These are phyloP conservation scores for Drosophila limbata DNA, from an alignment of 2,888 invertebrate genomes.

Conservation along the genomic window DNA sequence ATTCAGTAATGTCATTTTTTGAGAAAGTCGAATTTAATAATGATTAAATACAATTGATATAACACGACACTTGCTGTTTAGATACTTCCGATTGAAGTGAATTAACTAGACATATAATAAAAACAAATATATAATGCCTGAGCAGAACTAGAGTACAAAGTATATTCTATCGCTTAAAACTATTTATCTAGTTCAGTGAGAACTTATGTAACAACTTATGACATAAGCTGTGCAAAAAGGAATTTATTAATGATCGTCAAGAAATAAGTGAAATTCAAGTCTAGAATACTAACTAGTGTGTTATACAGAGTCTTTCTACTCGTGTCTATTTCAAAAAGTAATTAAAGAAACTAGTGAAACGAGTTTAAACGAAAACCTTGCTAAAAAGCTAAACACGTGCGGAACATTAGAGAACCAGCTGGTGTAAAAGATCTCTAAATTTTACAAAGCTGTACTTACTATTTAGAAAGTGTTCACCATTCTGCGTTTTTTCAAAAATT, in stretches of 20 bases:
- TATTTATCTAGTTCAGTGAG: neutral
- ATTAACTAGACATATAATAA: too few species aligned
- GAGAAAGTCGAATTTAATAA: too few species aligned
- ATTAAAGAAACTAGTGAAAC: constrained; percentile 49
- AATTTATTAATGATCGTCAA: neutral
- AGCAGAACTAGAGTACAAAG: too few species aligned
- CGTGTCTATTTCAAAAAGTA: constrained; percentile 19
- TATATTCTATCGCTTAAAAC: too few species aligned
- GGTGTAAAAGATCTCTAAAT: neutral
- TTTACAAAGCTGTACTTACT: neutral
- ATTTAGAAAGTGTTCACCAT: neutral
- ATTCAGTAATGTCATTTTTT: too few species aligned
- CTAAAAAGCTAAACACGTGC: constrained; percentile 5
- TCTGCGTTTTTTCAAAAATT: constrained; percentile 32
- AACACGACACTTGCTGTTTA: too few species aligned
- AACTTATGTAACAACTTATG: neutral
- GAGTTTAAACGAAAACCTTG: constrained; percentile 19
- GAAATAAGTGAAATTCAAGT: neutral
- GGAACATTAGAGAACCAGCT: constrained; percentile 21
- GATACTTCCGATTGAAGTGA: too few species aligned
- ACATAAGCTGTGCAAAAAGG: too few species aligned
- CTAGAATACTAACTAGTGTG: neutral
- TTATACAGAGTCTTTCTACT: constrained; percentile 1
- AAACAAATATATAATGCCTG: too few species aligned
- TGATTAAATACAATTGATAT: too few species aligned